Conservation (phyloP, 2,797 vertebrate genomes). For the Chromis chromis region DNA sequence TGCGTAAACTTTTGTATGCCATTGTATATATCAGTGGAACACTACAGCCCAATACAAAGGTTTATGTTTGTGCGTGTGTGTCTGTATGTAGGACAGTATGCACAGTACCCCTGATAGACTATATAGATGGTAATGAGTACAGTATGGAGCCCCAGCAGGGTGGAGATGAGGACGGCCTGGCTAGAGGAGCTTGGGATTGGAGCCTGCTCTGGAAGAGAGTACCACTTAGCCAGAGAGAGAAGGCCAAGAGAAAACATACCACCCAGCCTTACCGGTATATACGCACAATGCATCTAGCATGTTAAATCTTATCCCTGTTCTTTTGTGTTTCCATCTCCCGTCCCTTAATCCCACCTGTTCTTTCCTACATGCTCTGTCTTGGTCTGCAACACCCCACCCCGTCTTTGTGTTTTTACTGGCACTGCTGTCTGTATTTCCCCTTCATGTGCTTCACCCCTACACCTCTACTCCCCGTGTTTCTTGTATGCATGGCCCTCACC, state of each 20-base stretch:
- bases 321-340: constrained; percentile 72
- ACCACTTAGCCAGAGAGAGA: constrained; percentile 95
- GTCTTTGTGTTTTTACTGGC: constrained; percentile 41
- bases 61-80: constrained; percentile 64
- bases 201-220: constrained; percentile 98
- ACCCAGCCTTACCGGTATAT: constrained; percentile 97
- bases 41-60: not conserved
- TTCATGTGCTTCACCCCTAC: constrained; percentile 23
- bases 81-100: constrained; percentile 95
- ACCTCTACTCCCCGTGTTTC: constrained; percentile 35
- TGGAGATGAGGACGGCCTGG: constrained; percentile 97
- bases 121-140: constrained; percentile 99
- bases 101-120: constrained; percentile 99
- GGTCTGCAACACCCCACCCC: constrained; percentile 19
- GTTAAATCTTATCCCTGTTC: constrained; percentile 71
- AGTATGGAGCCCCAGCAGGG: constrained; percentile 98
- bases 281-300: constrained; percentile 66
- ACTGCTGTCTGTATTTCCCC: constrained; percentile 13
- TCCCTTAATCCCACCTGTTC: constrained; percentile 46
- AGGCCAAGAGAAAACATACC: constrained; percentile 93
- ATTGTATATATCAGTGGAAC: too few species aligned
- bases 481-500: constrained; percentile 56
- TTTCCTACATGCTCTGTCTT: constrained; percentile 32
- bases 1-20: too few species aligned
- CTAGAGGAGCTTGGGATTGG: constrained; percentile 99